Evolutionary conservation across 2,888 invertebrate species (phyloP).

Genomic region (Eristalis pertinax): DNA sequence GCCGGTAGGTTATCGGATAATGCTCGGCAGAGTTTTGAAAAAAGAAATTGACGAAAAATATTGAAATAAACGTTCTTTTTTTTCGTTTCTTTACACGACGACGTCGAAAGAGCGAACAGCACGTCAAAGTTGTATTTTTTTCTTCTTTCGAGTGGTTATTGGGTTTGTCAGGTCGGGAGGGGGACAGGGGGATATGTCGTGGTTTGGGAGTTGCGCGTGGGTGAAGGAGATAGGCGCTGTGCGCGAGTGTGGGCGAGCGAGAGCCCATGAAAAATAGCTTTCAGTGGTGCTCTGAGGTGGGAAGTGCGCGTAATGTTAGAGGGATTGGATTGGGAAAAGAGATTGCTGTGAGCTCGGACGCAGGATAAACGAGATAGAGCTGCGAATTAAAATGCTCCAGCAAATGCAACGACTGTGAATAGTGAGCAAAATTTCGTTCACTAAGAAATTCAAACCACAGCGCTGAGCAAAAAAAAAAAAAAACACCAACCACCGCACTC

Average conservation of each 20-base stretch:
- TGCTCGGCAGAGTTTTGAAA: slow-evolving; percentile 7
- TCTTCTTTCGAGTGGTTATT: slow-evolving; percentile 14
- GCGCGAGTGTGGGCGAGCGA: not conserved
- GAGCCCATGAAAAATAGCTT: not conserved
- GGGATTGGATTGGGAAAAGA: not conserved
- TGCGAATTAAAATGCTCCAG: too few relatives aligned
- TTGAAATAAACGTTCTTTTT: slow-evolving; percentile 26
- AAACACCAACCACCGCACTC: too few relatives aligned
- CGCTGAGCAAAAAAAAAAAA: too few relatives aligned
- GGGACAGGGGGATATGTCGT: not conserved
- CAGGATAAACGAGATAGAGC: not conserved
- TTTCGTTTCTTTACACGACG: slow-evolving; percentile 41
- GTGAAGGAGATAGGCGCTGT: slow-evolving; percentile 7
- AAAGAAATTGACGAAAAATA: slow-evolving; percentile 16
- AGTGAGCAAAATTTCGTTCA: too few relatives aligned
- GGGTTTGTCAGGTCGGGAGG: not conserved
- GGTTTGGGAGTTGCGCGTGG: not conserved
- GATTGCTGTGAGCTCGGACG: not conserved
- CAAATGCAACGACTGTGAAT: too few relatives aligned
- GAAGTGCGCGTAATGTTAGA: not conserved
- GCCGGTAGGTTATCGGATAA: not conserved
- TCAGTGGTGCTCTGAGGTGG: not conserved
- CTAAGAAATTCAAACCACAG: not conserved
- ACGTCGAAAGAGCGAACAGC: slow-evolving; percentile 50
- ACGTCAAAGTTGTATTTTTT: slow-evolving; percentile 44